phyloP scores from a whole-genome alignment of 2,888 invertebrate genomes.

The Nemoura dubitans region DNA sequence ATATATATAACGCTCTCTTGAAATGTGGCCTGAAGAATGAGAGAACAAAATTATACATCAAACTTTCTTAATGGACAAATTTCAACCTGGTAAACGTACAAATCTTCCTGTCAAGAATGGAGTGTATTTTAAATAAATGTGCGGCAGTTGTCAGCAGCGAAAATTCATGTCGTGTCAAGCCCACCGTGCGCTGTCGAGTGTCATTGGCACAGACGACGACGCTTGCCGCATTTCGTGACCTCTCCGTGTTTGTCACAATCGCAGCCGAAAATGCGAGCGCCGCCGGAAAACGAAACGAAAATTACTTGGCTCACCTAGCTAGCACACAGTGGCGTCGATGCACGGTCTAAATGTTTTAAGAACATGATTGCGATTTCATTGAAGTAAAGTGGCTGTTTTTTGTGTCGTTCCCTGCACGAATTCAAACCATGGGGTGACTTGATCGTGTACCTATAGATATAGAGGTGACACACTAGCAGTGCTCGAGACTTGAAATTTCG shows the following conservation, averaged over 20 bases:
- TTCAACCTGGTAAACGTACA: slow-evolving; percentile 16
- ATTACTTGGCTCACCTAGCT: slow-evolving; percentile 2
- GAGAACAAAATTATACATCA: neutral
- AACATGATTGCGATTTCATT: slow-evolving; percentile 24
- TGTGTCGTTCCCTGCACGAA: neutral
- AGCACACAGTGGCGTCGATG: slow-evolving; percentile 25
- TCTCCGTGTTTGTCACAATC: slow-evolving; percentile 43
- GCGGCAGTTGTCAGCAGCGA: neutral
- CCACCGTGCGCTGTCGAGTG: slow-evolving; percentile 35
- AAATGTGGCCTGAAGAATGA: neutral
- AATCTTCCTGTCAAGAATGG: slow-evolving; percentile 24
- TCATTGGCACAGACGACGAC: slow-evolving; percentile 43
- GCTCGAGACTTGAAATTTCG: neutral
- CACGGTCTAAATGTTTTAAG: slow-evolving; percentile 34
- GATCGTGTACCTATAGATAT: neutral
- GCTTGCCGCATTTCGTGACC: slow-evolving; percentile 42
- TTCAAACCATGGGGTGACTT: neutral
- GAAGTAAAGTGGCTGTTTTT: neutral
- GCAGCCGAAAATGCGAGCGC: neutral
- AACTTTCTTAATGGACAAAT: neutral
- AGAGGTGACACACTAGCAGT: neutral
- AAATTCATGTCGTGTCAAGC: slow-evolving; percentile 24
- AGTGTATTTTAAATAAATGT: slow-evolving; percentile 37
- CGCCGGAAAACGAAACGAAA: neutral
- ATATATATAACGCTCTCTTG: neutral